Evolutionary conservation across 2,888 invertebrate genomes (phyloP), one percentile per base, ranked within the genome.

Genomic region (Dyspetes luteomarginatus): DNA sequence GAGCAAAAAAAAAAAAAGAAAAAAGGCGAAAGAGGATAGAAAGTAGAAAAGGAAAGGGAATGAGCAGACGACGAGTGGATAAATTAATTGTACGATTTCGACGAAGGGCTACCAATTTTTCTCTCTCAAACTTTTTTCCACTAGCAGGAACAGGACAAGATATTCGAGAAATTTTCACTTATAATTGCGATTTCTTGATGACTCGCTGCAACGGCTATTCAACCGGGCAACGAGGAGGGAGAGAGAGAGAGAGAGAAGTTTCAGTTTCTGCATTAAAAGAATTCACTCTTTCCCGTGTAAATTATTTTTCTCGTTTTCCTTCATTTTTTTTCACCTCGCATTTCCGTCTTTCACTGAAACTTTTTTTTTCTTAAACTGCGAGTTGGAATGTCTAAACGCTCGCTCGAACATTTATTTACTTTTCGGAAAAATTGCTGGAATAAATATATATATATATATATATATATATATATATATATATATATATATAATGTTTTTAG

Each of bases 81-180:
- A 83, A 84, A 87, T 87, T 85, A 86, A 86, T 85, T 83, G 84
- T 82, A 85, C 83, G 73, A 73, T 73, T 65, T 71, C 71, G 43
- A 68, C 71, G 84, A 80, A 79, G 83, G 81, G 50, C 68, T 78
- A 26, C 55, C 19, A 64, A 30, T 52, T 9, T 12, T 12, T 15
- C 12, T 62, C 43, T 45, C 62, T 43, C 28, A 3, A 15, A 24
- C 17, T 26, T 24, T 45, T 17, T 9, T 41, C n/a, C n/a, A n/a
- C n/a, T n/a, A n/a, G n/a, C n/a, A n/a, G n/a, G n/a, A n/a, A n/a
- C n/a, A n/a, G n/a, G n/a, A n/a, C n/a, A n/a, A n/a, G n/a, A n/a
- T n/a, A n/a, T n/a, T n/a, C n/a, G n/a, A n/a, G n/a, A n/a, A n/a
- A n/a, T 84, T 86, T 84, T 82, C 83, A 82, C 80, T 81, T 85